phyloP scores from a whole-genome alignment of 1,140 invertebrate genomes.

The Theocolax elegans region DNA sequence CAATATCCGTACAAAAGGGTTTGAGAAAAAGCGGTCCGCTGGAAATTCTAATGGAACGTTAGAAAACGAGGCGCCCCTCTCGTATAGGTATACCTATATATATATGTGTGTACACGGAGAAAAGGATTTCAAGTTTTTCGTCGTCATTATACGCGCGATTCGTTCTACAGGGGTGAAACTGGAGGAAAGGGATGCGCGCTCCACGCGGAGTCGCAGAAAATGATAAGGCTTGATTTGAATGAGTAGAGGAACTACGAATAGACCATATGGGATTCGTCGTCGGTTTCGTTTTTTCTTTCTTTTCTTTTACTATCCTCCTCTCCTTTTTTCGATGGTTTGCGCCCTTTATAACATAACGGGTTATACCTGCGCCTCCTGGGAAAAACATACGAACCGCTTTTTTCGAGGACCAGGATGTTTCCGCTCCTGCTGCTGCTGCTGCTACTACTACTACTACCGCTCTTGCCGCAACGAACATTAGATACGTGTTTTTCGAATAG shows the following conservation, averaged over 20 bases:
- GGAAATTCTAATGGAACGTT: constrained; percentile 62
- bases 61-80: no score
- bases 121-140: constrained; percentile 38
- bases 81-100: no score
- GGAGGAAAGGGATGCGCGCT: constrained; percentile 16
- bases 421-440: background rate
- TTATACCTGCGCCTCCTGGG: constrained; percentile 55
- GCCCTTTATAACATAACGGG: constrained; percentile 2
- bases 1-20: constrained; percentile 37
- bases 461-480: no score
- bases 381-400: constrained; percentile 47
- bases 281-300: constrained; percentile 47
- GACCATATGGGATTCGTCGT: constrained; percentile 38
- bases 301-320: constrained; percentile 30
- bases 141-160: constrained; percentile 16
- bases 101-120: constrained; percentile 14
- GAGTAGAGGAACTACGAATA: background rate
- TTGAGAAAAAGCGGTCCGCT: no score
- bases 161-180: constrained; percentile 28
- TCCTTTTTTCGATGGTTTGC: background rate
- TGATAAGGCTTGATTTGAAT: constrained; percentile 38
- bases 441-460: background rate
- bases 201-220: background rate
- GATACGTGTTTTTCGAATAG: no score
- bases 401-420: background rate